Evolutionary conservation across 1,140 invertebrate genomes (phyloP).

Genomic region (Neodiprion virginianus): DNA sequence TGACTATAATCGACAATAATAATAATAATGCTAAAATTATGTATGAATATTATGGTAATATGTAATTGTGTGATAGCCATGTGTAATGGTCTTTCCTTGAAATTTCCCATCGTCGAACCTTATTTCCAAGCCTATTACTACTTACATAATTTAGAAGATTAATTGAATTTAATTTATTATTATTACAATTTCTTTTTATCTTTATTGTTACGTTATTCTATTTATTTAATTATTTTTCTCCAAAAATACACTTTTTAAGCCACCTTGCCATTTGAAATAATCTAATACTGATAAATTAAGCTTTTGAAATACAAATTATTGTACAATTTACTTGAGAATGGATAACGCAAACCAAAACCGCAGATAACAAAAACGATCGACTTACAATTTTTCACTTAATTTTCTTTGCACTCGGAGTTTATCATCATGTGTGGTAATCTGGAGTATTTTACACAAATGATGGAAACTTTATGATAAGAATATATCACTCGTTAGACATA

Average conservation of each 20-base stretch:
- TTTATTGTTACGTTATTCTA: neutral
- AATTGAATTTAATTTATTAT: neutral
- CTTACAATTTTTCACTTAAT: neutral
- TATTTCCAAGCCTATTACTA: neutral
- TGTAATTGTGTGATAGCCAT: neutral
- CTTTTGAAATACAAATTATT: neutral
- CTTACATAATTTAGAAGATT: neutral
- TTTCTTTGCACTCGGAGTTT: neutral
- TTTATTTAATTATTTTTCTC: neutral
- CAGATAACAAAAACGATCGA: neutral
- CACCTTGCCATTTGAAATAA: neutral
- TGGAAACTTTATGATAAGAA: neutral
- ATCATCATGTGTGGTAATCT: neutral
- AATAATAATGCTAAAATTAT: neutral
- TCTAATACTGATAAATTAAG: slow-evolving; percentile 9
- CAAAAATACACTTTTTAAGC: slow-evolving; percentile 13
- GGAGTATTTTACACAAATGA: neutral
- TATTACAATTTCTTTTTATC: slow-evolving; percentile 4
- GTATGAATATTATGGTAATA: neutral
- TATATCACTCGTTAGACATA: neutral
- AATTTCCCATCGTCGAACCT: neutral
- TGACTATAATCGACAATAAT: neutral
- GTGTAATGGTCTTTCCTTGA: neutral
- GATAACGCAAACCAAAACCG: neutral
- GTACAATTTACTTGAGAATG: neutral